Conservation (phyloP, 1,140 invertebrate species). For the Leucophenga varia region DNA sequence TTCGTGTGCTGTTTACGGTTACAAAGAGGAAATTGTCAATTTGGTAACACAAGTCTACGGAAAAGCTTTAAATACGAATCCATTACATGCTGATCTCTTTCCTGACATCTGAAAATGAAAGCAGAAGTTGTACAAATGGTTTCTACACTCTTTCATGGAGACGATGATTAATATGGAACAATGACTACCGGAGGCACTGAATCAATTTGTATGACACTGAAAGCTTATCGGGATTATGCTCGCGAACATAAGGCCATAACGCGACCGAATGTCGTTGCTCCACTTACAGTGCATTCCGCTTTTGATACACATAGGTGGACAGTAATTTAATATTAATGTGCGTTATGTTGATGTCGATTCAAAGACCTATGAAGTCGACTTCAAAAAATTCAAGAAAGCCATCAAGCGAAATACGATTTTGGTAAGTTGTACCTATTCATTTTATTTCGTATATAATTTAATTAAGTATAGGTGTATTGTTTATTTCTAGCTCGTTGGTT, state of each 20-base stretch:
- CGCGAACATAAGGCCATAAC: slow-evolving; percentile 75
- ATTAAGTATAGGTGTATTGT: too few relatives aligned
- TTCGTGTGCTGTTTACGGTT: slow-evolving; percentile 88
- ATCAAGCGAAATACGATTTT: slow-evolving; percentile 89
- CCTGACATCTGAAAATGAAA: slow-evolving; percentile 99
- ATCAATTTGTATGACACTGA: slow-evolving; percentile 95
- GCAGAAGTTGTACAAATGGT: slow-evolving; percentile 93
- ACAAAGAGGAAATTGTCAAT: slow-evolving; percentile 68
- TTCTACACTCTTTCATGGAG: slow-evolving; percentile 85
- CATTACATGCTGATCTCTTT: slow-evolving; percentile 95
- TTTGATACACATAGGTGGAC: slow-evolving; percentile 97
- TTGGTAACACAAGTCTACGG: slow-evolving; percentile 83
- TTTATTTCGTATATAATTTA: neutral
- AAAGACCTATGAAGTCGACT: slow-evolving; percentile 72
- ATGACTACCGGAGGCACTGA: slow-evolving; percentile 97
- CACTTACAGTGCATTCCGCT: slow-evolving; percentile 89
- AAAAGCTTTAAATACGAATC: slow-evolving; percentile 92
- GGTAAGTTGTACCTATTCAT: slow-evolving; percentile 64
- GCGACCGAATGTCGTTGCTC: slow-evolving; percentile 88
- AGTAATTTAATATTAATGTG: slow-evolving; percentile 82
- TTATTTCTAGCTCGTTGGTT: slow-evolving; percentile 79
- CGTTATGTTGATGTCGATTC: slow-evolving; percentile 78
- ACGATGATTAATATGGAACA: slow-evolving; percentile 82
- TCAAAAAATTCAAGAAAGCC: slow-evolving; percentile 76
- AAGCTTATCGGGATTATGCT: slow-evolving; percentile 91